Percentiles rank a stretch among this genome's conserved stretches.
phyloP scores from a whole-genome alignment of 2,113 vertebrate species.

The Cyprinodon tularosa region DNA sequence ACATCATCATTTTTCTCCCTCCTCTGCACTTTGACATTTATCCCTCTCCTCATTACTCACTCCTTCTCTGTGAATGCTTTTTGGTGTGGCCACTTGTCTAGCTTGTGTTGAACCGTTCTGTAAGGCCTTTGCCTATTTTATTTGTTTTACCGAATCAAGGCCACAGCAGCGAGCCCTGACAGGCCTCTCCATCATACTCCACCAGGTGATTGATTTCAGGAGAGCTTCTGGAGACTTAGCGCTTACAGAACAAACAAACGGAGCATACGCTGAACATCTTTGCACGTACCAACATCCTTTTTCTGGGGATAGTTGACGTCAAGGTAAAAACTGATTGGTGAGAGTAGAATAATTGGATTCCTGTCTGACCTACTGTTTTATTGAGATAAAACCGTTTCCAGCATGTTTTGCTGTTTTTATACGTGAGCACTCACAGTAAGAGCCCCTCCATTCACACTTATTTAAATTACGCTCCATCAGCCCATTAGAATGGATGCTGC shows the following conservation, averaged over 20 bases:
- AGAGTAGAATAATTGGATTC: constrained; percentile 48
- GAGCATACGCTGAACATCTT: constrained; percentile 6
- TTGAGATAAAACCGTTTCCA: constrained; percentile 39
- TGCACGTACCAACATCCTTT: neutral
- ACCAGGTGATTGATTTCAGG: constrained; percentile 76
- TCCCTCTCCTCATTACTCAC: constrained; percentile 50
- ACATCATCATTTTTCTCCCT: constrained; percentile 39
- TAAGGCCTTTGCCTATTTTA: constrained; percentile 60
- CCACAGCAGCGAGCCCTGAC: constrained; percentile 69
- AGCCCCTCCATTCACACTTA: constrained; percentile 67
- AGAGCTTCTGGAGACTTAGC: constrained; percentile 65
- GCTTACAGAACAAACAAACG: constrained; percentile 55
- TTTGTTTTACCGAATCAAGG: constrained; percentile 78
- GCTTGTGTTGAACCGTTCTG: constrained; percentile 47
- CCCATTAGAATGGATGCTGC: constrained; percentile 62
- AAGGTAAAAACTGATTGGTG: constrained; percentile 27
- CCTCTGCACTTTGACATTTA: constrained; percentile 47
- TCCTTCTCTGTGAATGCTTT: constrained; percentile 22
- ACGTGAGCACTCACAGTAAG: constrained; percentile 56
- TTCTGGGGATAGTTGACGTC: neutral
- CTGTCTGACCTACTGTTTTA: constrained; percentile 29
- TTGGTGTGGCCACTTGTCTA: constrained; percentile 53
- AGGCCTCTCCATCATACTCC: constrained; percentile 76
- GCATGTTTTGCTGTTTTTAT: constrained; percentile 38
- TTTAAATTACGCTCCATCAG: constrained; percentile 67